Conservation (phyloP, 1,140 invertebrate genomes). For the Aphis gossypii region DNA sequence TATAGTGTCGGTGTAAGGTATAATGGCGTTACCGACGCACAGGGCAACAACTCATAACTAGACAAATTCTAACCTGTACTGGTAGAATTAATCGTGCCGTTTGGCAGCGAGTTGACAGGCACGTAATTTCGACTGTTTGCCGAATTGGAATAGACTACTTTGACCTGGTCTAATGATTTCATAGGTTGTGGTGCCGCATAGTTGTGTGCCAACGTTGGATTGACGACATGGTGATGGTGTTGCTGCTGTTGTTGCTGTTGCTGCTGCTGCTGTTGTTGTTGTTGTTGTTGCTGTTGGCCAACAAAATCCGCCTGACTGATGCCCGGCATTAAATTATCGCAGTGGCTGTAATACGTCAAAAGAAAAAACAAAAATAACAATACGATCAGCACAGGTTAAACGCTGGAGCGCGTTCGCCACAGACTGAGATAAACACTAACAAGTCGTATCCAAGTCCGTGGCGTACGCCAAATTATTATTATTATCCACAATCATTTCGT, state of each 20-base stretch:
- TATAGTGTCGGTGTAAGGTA: not conserved
- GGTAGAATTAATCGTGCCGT: slow-evolving; percentile 44
- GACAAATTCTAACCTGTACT: slow-evolving; percentile 44
- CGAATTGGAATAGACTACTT: slow-evolving; percentile 51
- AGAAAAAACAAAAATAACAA: not conserved
- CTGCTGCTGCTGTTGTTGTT: slow-evolving; percentile 20
- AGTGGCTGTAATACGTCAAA: not conserved
- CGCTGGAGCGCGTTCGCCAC: not conserved
- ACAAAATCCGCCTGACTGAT: slow-evolving; percentile 47
- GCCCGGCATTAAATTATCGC: slow-evolving; percentile 48
- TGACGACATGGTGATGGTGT: slow-evolving; percentile 53
- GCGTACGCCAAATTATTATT: not conserved
- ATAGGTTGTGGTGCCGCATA: slow-evolving; percentile 53
- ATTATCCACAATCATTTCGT: slow-evolving; percentile 6
- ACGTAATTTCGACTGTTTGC: slow-evolving; percentile 48
- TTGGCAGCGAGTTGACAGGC: slow-evolving; percentile 32
- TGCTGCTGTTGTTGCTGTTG: slow-evolving; percentile 37
- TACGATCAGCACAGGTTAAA: not conserved
- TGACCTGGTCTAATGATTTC: slow-evolving; percentile 4
- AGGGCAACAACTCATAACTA: not conserved
- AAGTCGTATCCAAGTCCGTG: not conserved
- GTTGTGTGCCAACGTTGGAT: slow-evolving; percentile 50
- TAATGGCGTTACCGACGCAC: not conserved
- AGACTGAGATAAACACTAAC: not conserved
- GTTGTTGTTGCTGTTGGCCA: slow-evolving; percentile 46